Evolutionary conservation across 1,140 invertebrate species (phyloP), one percentile per base, ranked within the genome.

Genomic region (Drosophila pseudoobscura): DNA sequence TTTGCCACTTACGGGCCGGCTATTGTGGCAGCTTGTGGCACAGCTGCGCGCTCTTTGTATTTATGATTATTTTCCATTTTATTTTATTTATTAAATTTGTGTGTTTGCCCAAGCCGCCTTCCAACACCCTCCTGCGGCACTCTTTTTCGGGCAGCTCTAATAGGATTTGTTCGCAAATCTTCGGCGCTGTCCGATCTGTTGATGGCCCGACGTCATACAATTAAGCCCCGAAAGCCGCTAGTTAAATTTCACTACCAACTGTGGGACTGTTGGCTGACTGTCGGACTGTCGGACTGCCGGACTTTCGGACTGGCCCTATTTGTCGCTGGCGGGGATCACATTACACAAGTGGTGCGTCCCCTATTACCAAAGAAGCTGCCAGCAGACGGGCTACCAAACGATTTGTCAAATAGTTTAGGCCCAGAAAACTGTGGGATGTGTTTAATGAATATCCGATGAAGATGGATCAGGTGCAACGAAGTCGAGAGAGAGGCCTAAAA

Each of bases 31-130:
- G 61, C 80, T 78, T 70, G 65, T 65, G 71, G 75, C 80, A 74
- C 80, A 85, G 80, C 80, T 85, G 80, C 82, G 61, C 66, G 57
- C 77, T 85, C 77, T 85, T 65, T 76, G 80, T 84, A 80, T 84
- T 87, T 85, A 76, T 78, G 80, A 80, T 87, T 83, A 78, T 82
- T 80, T 80, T 47, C 31, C 59, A 59, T 73, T 68, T 63, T 52
- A 62, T 62, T 76, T 83, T 85, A 76, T 84, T 84, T 87, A 87
- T 63, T 80, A 87, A 80, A 77, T 80, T 70, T 85, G 63, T 66
- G 47, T 69, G 65, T 69, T 74, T 74, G 61, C 60, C 69, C 66
- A 77, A 71, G 73, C 64, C 68, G 68, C 72, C 35, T 13, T 1
- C 11, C 31, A 2, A 8, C 2, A 3, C 31, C 31, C 31, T 8